Evolutionary conservation across 2,888 invertebrate species (phyloP).

Genomic region (Hypomecis atomaria): DNA sequence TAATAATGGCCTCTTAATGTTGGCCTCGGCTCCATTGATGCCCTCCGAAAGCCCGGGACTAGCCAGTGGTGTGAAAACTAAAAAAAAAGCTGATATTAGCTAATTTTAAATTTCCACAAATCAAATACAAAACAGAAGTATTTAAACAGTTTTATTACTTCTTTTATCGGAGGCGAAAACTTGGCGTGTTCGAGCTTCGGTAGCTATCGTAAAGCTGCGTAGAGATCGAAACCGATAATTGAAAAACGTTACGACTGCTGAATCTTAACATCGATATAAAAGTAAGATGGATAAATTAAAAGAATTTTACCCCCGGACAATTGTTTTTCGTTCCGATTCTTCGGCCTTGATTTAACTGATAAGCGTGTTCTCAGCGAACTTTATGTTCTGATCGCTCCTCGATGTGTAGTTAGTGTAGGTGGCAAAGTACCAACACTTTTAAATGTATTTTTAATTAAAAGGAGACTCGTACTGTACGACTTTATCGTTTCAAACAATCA

Average conservation of each 20-base stretch:
- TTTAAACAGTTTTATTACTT: slow-evolving; percentile 39
- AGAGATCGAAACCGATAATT: slow-evolving; percentile 78
- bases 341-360: slow-evolving; percentile 69
- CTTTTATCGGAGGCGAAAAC: slow-evolving; percentile 46
- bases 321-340: slow-evolving; percentile 74
- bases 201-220: slow-evolving; percentile 75
- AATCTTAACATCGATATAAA: slow-evolving; percentile 82
- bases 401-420: slow-evolving; percentile 65
- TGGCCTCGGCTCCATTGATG: too few species aligned
- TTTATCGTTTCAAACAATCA: slow-evolving; percentile 4
- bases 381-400: slow-evolving; percentile 70
- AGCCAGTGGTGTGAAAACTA: too few species aligned
- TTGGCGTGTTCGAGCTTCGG: slow-evolving; percentile 65
- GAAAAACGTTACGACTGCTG: slow-evolving; percentile 77
- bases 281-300: slow-evolving; percentile 81
- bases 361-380: slow-evolving; percentile 74
- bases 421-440: slow-evolving; percentile 59
- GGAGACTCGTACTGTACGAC: background rate
- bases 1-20: too few species aligned
- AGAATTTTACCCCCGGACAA: slow-evolving; percentile 67
- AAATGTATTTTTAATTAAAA: slow-evolving; percentile 65
- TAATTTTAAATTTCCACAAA: background rate
- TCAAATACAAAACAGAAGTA: slow-evolving; percentile 15
- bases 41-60: too few species aligned
- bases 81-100: too few species aligned